Evolutionary conservation across 2,797 vertebrate species (phyloP).

Genomic region (Gobionotothen gibberifrons): DNA sequence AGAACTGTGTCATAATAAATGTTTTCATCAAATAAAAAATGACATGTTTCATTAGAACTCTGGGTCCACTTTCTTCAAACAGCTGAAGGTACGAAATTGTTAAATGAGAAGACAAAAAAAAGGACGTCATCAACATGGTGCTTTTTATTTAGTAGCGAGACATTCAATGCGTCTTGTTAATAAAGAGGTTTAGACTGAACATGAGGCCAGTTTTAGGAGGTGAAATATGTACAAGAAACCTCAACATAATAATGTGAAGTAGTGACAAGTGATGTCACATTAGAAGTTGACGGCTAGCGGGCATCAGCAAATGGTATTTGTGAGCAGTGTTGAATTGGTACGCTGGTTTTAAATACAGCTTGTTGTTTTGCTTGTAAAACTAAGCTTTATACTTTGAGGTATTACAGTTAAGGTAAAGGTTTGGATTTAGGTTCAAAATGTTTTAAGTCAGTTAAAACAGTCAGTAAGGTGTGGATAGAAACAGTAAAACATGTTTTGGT

Average conservation of each 20-base stretch:
- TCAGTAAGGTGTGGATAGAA: no score
- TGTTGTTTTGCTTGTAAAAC: not conserved
- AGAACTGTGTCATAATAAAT: constrained; percentile 76
- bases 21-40: constrained; percentile 83
- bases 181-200: not conserved
- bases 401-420: no score
- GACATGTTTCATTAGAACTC: constrained; percentile 63
- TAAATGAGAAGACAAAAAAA: not conserved
- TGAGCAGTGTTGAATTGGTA: not conserved
- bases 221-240: not conserved
- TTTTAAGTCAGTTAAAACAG: no score
- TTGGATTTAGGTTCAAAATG: no score
- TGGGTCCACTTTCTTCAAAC: not conserved
- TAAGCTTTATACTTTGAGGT: not conserved
- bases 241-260: not conserved
- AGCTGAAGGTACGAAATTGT: not conserved
- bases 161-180: not conserved
- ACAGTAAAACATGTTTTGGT: no score
- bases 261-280: no score
- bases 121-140: not conserved
- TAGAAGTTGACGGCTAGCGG: no score
- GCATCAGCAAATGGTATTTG: no score
- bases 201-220: not conserved
- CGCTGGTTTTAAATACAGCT: not conserved
- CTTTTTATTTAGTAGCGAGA: not conserved